Evolutionary conservation across 2,113 vertebrate genomes (phyloP).

Genomic region (Oreochromis spilurus): DNA sequence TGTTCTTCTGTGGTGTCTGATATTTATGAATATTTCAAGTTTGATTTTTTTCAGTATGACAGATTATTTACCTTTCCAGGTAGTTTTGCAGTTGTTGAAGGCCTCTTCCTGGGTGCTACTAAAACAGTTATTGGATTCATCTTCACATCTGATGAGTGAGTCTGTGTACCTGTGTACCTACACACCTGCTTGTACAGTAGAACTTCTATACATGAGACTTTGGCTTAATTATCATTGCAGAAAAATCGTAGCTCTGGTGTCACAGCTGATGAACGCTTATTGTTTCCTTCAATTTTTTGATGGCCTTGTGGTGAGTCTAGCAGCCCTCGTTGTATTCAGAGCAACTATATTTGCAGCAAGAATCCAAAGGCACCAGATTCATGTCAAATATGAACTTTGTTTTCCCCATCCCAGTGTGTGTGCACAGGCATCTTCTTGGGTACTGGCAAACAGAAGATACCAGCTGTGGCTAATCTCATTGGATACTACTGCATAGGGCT

Average conservation of each 20-base stretch:
- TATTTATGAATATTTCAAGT: neutral
- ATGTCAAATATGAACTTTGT: neutral
- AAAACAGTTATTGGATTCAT: constrained; percentile 79
- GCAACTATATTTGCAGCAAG: neutral
- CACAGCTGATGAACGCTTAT: constrained; percentile 62
- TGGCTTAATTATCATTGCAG: constrained; percentile 39
- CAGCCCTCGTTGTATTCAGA: neutral
- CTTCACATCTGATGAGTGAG: constrained; percentile 84
- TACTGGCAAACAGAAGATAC: constrained; percentile 81
- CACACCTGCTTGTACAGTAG: neutral
- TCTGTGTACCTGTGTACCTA: neutral
- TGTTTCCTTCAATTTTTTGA: constrained; percentile 71
- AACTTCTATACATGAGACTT: neutral
- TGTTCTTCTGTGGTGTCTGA: neutral
- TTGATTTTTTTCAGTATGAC: neutral
- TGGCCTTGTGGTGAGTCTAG: constrained; percentile 62
- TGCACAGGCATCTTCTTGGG: constrained; percentile 79
- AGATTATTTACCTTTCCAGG: constrained; percentile 55
- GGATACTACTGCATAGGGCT: constrained; percentile 79
- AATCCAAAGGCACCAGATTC: neutral
- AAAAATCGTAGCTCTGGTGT: constrained; percentile 59
- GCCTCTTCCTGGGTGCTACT: constrained; percentile 64
- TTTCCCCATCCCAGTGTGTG: constrained; percentile 66
- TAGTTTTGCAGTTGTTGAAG: constrained; percentile 68
- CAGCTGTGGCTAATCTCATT: constrained; percentile 77